Conservation (phyloP, 2,113 vertebrate genomes). For the Pseudois nayaur region DNA sequence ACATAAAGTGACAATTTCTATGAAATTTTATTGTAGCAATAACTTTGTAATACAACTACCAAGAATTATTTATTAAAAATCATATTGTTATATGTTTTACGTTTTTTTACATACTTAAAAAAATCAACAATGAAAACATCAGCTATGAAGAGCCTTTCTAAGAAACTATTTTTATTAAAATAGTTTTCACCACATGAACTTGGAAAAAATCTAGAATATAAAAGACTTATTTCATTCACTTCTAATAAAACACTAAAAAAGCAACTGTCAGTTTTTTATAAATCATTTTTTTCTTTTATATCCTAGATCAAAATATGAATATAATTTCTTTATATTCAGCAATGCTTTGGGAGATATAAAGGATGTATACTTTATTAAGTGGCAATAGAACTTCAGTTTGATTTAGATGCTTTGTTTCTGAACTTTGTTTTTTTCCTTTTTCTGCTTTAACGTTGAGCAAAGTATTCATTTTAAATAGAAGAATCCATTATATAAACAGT, state of each 20-base stretch:
- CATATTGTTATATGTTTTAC: fast-evolving
- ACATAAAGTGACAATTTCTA: background rate
- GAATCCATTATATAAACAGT: background rate
- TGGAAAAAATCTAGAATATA: background rate
- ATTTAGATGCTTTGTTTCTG: background rate
- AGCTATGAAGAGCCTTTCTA: background rate
- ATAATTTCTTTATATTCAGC: background rate
- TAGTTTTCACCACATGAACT: background rate
- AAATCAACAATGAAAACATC: background rate
- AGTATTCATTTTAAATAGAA: background rate
- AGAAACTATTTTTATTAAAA: constrained; percentile 23
- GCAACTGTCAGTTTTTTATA: background rate
- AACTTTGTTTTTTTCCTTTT: background rate
- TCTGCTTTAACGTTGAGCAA: background rate
- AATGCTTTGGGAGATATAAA: background rate
- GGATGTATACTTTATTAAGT: constrained; percentile 13
- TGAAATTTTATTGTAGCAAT: background rate
- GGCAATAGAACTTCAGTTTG: background rate
- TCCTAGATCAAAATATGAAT: background rate
- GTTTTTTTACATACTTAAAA: background rate
- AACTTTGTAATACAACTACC: background rate
- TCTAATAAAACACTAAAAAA: background rate
- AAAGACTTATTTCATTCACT: background rate
- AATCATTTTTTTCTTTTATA: constrained; percentile 27
- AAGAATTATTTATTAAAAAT: constrained; percentile 1